Percentiles rank a stretch among this genome's conserved stretches.
Conservation (phyloP, 2,888 invertebrate genomes). For the Apodemia hepburni region DNA sequence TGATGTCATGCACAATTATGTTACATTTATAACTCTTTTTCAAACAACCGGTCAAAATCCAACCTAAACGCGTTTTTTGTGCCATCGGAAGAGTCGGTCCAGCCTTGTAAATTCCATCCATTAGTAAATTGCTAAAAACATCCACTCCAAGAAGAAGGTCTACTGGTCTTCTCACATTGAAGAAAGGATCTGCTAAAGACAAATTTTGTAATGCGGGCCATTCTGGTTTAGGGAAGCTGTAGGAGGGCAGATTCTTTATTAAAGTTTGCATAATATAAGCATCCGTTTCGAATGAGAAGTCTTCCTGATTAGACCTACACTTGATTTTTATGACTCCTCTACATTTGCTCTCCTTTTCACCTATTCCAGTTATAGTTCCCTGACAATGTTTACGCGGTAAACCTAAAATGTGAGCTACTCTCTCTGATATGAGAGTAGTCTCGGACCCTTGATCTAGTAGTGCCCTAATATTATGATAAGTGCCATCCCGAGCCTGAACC, state of each 20-base stretch:
- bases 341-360: conserved; percentile 25
- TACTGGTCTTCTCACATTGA: conserved; percentile 25
- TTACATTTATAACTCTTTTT: conserved; percentile 20
- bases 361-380: conserved; percentile 25
- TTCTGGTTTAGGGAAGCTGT: conserved; percentile 14
- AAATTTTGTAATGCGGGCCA: conserved; percentile 23
- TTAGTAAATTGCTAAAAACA: conserved; percentile 18
- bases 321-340: conserved; percentile 24
- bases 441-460: conserved; percentile 8
- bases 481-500: conserved; percentile 9
- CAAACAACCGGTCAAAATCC: conserved; percentile 29
- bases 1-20: conserved; percentile 13
- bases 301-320: conserved; percentile 17
- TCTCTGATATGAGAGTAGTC: conserved; percentile 15
- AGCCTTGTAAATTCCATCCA: conserved; percentile 18
- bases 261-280: conserved; percentile 24
- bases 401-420: conserved; percentile 13
- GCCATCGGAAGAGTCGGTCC: conserved; percentile 14
- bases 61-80: conserved; percentile 32
- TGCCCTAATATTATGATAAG: conserved; percentile 14
- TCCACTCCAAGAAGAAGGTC: conserved; percentile 27
- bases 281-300: conserved; percentile 22
- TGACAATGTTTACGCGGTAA: conserved; percentile 18
- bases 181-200: conserved; percentile 24
- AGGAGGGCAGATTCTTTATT: conserved; percentile 23